Base-by-base conservation (phyloP, 2,797 vertebrate species). In the Cuculus canorus region DNA sequence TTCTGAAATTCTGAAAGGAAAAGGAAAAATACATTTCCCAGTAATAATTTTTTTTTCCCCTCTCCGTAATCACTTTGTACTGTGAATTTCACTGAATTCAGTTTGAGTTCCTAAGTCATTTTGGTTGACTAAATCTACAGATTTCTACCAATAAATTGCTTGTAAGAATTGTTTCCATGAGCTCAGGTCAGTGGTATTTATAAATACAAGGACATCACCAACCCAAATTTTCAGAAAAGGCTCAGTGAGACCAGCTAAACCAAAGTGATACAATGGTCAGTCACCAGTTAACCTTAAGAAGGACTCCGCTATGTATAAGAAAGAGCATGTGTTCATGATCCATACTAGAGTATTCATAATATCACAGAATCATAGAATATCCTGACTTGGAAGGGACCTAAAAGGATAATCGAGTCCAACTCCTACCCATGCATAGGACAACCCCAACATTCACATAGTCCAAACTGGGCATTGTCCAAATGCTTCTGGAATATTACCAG, bases 291-390 rank as follows among this genome's bases (percentile, higher is more conserved):
- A 45, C 24, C 57, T 70, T 68, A n/a, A 57, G 30, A 30, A 72
- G 23, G 45, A 24, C 17, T 52, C 37, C 45, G 17, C 4, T 68
- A 13, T 4, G 16, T 43, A 59, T 2, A 39, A 39, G 39, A 39
- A 1, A 27, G 54, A 59, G 13, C 1, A 3, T 3, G 3, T 54
- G 14, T 53, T 53, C 8, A 6, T 19, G 48, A 41, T 35, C 9
- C 17, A 9, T 79, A 9, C 2, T 11, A 48, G 17, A 48, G n/a
- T 43, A 47, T 39, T 39, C 39, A 39, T 39, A 39, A 39, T 39
- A 39, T 39, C n/a, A n/a, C n/a, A 39, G 39, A 45, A 18, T 45
- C 7, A 19, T 19, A 45, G 45, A 45, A 45, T 45, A 18, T 45
- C 18, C 45, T 45, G 8, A 45, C 17, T 45, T 45, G 45, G 45